phyloP scores from a whole-genome alignment of 2,888 invertebrate species.

The Cosmia pyralina region DNA sequence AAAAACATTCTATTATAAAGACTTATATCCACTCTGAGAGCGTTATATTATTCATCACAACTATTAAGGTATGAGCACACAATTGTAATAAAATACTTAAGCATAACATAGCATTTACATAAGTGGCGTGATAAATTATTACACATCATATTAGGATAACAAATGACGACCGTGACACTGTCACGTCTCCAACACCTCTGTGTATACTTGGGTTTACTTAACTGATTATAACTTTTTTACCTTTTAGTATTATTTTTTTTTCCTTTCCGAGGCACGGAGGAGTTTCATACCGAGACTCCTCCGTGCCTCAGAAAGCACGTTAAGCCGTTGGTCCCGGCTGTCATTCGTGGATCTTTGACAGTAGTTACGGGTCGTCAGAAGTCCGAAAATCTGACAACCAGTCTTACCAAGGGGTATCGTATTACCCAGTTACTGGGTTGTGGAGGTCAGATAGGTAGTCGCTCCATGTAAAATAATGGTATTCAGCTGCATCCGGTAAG shows the following conservation, averaged over 20 bases:
- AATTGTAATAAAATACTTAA: slow-evolving; percentile 26
- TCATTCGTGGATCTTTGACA: too few species aligned
- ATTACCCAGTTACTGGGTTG: too few species aligned
- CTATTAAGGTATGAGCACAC: slow-evolving; percentile 27
- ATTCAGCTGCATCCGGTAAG: too few species aligned
- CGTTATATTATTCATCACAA: slow-evolving; percentile 15
- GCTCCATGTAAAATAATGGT: too few species aligned
- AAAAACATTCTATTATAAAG: not conserved
- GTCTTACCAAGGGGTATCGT: too few species aligned
- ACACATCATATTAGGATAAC: slow-evolving; percentile 45
- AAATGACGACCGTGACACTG: slow-evolving; percentile 45
- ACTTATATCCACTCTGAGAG: slow-evolving; percentile 6
- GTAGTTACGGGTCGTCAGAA: too few species aligned
- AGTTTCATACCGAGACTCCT: too few species aligned
- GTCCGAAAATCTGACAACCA: too few species aligned
- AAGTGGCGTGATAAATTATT: slow-evolving; percentile 50
- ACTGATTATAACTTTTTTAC: slow-evolving; percentile 7
- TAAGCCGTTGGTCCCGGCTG: too few species aligned
- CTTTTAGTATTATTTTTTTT: not conserved
- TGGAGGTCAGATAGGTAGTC: too few species aligned
- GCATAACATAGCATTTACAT: slow-evolving; percentile 37
- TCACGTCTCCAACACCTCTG: slow-evolving; percentile 25
- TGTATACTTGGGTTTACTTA: slow-evolving; percentile 32
- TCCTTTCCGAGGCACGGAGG: too few species aligned
- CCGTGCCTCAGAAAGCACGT: too few species aligned